Percentiles rank a stretch among this genome's conserved stretches.
Evolutionary conservation across 2,888 invertebrate genomes (phyloP).

Genomic region (Acanthosepion esculentum): DNA sequence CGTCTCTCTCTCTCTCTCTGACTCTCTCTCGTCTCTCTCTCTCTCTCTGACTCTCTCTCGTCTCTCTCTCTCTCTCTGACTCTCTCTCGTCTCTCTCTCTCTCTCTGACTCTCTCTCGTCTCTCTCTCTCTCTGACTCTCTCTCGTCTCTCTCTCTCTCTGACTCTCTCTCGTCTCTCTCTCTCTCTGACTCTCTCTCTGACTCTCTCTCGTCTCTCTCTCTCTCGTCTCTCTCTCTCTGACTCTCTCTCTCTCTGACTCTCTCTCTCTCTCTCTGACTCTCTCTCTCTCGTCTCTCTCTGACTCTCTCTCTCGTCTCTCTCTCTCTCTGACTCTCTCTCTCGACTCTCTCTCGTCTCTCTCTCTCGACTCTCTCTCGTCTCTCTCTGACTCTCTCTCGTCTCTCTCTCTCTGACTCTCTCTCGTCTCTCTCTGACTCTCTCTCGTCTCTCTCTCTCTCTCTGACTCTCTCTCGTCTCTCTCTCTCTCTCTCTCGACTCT

Average conservation of each 20-base stretch:
- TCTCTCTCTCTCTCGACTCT: background rate
- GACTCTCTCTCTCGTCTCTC: accelerated
- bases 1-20: no score
- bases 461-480: background rate
- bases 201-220: background rate
- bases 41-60: background rate
- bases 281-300: no score
- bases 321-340: background rate
- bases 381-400: no score
- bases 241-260: background rate
- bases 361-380: no score
- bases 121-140: background rate
- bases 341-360: no score
- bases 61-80: background rate
- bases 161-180: background rate
- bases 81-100: background rate
- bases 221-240: background rate
- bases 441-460: background rate
- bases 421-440: no score
- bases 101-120: background rate
- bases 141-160: background rate
- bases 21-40: background rate
- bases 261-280: background rate
- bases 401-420: background rate
- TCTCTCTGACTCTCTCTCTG: no score